Evolutionary conservation across 92 coral and sea anemone genomes (phyloP).

Genomic region (Parazoanthus atlanticus): DNA sequence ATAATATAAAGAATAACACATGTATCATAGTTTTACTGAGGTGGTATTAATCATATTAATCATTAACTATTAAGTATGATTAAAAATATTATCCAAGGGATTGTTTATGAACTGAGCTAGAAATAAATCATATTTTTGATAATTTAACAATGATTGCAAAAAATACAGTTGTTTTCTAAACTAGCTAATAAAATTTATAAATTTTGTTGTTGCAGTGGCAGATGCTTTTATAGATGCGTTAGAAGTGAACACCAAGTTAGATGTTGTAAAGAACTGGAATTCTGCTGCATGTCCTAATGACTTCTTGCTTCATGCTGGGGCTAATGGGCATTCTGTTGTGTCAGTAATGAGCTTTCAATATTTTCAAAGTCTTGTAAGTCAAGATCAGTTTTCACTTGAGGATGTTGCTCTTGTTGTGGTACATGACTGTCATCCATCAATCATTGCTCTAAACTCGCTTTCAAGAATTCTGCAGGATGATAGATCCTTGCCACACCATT

Average conservation of each 20-base stretch:
- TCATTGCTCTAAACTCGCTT: conserved; percentile 9
- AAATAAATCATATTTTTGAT: background rate
- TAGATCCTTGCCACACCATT: background rate
- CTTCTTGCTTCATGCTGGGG: background rate
- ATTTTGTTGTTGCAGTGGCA: conserved; percentile 32
- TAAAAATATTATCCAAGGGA: no score
- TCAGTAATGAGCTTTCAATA: background rate
- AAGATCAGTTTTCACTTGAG: background rate
- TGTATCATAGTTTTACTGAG: no score
- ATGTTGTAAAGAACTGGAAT: background rate
- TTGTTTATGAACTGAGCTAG: no score
- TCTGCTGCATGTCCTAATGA: background rate
- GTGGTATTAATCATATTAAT: no score
- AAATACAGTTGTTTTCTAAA: background rate
- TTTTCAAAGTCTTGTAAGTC: background rate
- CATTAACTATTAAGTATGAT: no score
- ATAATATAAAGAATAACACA: no score
- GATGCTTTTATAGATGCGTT: conserved; percentile 24
- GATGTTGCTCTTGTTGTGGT: conserved; percentile 51
- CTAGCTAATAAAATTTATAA: no score
- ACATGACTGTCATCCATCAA: conserved; percentile 48
- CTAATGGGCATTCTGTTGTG: background rate
- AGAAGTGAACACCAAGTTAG: conserved; percentile 20
- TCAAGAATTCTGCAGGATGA: conserved; percentile 3
- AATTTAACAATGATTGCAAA: no score